A percentile compares a stretch with the other conserved stretches of the same genome.
These are phyloP conservation scores for Eubasilissa regina DNA, from an alignment of 1,140 invertebrate species.

Conservation along the genomic window DNA sequence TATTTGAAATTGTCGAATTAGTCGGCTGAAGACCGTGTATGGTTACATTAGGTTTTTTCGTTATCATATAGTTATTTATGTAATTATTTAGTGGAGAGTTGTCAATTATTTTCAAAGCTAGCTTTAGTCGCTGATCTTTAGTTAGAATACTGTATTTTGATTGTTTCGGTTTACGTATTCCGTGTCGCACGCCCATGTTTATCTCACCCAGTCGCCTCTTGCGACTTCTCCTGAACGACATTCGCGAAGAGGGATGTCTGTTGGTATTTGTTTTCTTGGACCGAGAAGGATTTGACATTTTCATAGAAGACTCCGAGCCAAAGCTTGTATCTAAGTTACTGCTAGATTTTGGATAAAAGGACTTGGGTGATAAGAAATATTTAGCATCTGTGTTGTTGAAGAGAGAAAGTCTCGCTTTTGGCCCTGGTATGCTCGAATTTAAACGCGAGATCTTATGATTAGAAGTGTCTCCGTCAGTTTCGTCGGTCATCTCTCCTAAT, in stretches of 20 bases:
- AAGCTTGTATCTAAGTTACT: slow-evolving; percentile 66
- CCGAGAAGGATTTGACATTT: neutral
- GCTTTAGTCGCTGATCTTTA: slow-evolving; percentile 56
- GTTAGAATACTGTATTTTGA: slow-evolving; percentile 60
- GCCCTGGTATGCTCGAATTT: slow-evolving; percentile 62
- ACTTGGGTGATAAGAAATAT: slow-evolving; percentile 70
- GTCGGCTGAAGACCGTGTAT: slow-evolving; percentile 13
- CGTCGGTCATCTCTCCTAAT: neutral
- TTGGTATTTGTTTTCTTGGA: neutral
- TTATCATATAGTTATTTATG: slow-evolving; percentile 61
- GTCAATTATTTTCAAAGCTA: slow-evolving; percentile 61
- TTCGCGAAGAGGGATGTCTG: slow-evolving; percentile 53
- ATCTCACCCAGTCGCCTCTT: slow-evolving; percentile 69
- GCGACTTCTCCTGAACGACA: slow-evolving; percentile 63
- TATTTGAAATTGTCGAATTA: slow-evolving; percentile 17
- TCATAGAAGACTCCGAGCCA: slow-evolving; percentile 48
- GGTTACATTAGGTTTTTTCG: slow-evolving; percentile 29
- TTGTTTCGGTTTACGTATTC: slow-evolving; percentile 72
- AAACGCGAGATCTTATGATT: slow-evolving; percentile 61
- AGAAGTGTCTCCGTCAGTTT: slow-evolving; percentile 1
- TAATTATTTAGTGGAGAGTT: slow-evolving; percentile 63
- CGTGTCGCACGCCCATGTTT: slow-evolving; percentile 73
- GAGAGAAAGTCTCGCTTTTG: slow-evolving; percentile 68
- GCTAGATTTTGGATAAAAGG: slow-evolving; percentile 72
- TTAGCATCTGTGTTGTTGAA: slow-evolving; percentile 67